Base-by-base conservation (phyloP, 2,888 invertebrate species). In the Philopedon plagiatum region DNA sequence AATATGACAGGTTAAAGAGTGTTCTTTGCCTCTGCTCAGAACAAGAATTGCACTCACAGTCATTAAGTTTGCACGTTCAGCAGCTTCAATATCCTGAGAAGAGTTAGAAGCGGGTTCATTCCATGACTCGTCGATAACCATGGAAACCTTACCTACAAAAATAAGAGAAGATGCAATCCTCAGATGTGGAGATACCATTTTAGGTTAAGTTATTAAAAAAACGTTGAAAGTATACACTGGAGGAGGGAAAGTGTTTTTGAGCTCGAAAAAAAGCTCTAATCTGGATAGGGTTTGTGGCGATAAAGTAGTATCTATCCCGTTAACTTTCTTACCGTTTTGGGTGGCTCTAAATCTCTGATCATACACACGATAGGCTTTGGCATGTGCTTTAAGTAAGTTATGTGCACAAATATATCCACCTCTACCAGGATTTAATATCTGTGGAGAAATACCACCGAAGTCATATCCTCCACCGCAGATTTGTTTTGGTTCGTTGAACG, bases 71-170 rank as follows among this genome's bases (percentile, higher is more conserved):
- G 87, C 87, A 77, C 85, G 81, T 44, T 89, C 87, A 0, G 88
- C 87, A 8, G 91, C 91, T n/a, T 90, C 87, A 56, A 86, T 86
- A 80, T 92, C 91, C 63, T 86, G 87, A 0, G 83, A 80, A 0
- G 88, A 86, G 66, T 90, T 83, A 0, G 87, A 85, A 79, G 87
- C 88, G 1, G 91, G 90, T 81, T 90, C 89, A 32, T 88, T 89
- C 89, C 90, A 91, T 46, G 88, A 87, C 0, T 88, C 88, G 78
- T 90, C 91, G 66, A 91, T 76, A 0, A 91, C 89, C 75, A 92
- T 77, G 7, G 77, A 73, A 15, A 78, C 68, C 57, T 68, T 74
- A 21, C 79, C 78, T 78, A 46, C 15, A 73, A 70, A 21, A 46
- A 8, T 1, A 19, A 32, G 13, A 62, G 26, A n/a, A 9, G 7